phyloP scores from a whole-genome alignment of 2,113 vertebrate species.

The Eubucco bourcierii region DNA sequence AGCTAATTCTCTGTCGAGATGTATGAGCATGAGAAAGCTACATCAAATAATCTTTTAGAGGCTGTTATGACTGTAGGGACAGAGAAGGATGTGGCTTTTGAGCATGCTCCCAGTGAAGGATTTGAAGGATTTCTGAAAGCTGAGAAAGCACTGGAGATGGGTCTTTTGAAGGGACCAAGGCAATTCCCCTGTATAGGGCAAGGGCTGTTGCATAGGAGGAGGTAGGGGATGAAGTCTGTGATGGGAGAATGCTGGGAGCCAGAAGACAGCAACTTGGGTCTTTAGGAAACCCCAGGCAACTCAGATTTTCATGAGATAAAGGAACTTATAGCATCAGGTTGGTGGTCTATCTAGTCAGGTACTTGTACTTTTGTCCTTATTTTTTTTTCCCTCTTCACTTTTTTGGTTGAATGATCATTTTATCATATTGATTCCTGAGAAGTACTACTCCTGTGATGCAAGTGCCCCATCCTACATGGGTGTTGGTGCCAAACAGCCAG shows the following conservation, averaged over 20 bases:
- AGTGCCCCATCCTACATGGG: accelerated
- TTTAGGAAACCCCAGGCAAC: background rate
- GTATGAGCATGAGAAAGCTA: background rate
- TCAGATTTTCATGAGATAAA: background rate
- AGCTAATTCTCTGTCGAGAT: background rate
- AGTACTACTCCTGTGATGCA: background rate
- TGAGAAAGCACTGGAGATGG: background rate
- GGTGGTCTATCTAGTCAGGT: background rate
- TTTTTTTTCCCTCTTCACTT: background rate
- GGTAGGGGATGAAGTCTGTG: background rate
- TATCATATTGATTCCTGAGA: background rate
- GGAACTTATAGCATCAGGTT: background rate
- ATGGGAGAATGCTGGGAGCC: background rate
- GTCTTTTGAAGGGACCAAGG: background rate
- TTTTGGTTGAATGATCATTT: background rate
- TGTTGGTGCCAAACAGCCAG: background rate
- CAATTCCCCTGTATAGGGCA: accelerated
- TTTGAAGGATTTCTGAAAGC: background rate
- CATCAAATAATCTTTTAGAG: background rate
- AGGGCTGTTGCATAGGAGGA: background rate
- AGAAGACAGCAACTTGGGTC: background rate
- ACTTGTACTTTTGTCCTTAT: background rate
- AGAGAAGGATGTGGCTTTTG: background rate
- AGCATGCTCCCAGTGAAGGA: background rate
- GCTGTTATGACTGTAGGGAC: background rate